phyloP scores from a whole-genome alignment of 2,797 vertebrate species.

The Pseudochirops cupreus region DNA sequence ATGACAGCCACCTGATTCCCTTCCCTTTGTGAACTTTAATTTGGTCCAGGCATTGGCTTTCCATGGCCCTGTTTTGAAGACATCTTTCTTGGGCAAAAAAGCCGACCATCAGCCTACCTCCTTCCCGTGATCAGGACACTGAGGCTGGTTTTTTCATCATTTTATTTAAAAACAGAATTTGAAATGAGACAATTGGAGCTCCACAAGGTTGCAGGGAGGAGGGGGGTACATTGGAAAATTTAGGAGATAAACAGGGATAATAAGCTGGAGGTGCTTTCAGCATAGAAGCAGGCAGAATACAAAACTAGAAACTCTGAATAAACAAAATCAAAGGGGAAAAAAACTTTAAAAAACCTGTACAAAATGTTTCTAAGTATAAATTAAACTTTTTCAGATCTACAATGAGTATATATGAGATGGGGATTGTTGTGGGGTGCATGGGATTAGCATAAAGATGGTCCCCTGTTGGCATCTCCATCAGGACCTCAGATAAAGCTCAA shows the following conservation, averaged over 20 bases:
- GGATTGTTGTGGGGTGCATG: neutral
- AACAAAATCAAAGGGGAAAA: conserved; percentile 66
- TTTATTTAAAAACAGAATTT: conserved; percentile 83
- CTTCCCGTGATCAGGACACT: neutral
- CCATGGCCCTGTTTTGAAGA: neutral
- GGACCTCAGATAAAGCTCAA: neutral
- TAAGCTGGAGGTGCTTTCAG: conserved; percentile 67
- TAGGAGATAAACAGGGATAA: conserved; percentile 45
- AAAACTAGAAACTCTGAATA: conserved; percentile 85
- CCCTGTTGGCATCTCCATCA: neutral
- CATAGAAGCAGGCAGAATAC: conserved; percentile 87
- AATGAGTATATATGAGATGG: conserved; percentile 2
- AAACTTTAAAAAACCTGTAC: conserved; percentile 89
- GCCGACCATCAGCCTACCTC: neutral
- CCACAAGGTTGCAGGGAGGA: conserved; percentile 60
- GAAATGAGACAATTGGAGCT: conserved; percentile 73
- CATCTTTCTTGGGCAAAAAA: neutral
- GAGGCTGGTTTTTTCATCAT: conserved; percentile 40
- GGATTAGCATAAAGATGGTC: neutral
- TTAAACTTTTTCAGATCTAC: conserved; percentile 80
- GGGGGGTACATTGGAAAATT: conserved; percentile 60
- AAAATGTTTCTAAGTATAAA: conserved; percentile 92
- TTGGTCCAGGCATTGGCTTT: neutral
- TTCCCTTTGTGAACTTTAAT: neutral
- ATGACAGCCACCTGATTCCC: neutral